These are phyloP conservation scores for Melanaphis sacchari DNA, from an alignment of 1,140 invertebrate genomes.

Conservation along the genomic window DNA sequence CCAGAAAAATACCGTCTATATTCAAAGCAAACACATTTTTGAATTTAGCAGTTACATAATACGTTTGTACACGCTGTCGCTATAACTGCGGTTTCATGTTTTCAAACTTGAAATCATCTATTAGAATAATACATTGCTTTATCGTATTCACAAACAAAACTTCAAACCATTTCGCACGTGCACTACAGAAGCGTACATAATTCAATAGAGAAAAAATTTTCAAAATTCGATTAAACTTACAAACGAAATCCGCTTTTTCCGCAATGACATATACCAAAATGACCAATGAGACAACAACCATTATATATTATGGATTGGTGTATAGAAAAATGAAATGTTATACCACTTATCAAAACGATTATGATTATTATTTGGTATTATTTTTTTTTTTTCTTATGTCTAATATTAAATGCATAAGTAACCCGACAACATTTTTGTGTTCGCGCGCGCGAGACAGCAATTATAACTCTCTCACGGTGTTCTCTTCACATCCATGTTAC, in stretches of 20 bases:
- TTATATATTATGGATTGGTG: not conserved
- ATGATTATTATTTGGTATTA: not conserved
- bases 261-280: too few relatives aligned
- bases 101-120: not conserved
- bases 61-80: not conserved
- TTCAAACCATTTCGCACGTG: not conserved
- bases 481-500: not conserved
- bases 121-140: not conserved
- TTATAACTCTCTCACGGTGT: slow-evolving; percentile 57
- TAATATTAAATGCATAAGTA: slow-evolving; percentile 38
- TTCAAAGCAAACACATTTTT: not conserved
- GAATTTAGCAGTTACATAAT: not conserved
- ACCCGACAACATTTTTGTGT: slow-evolving; percentile 31
- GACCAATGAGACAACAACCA: not conserved
- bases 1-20: not conserved
- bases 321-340: not conserved
- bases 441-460: slow-evolving; percentile 30
- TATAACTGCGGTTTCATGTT: not conserved
- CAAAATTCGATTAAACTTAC: not conserved
- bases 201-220: not conserved
- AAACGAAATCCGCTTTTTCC: not conserved
- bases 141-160: not conserved
- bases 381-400: not conserved
- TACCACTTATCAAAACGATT: not conserved
- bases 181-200: not conserved